Percentiles rank a stretch among this genome's conserved stretches.
Evolutionary conservation across 1,140 invertebrate genomes (phyloP).

Genomic region (Gyrodactylus bullatarudis): DNA sequence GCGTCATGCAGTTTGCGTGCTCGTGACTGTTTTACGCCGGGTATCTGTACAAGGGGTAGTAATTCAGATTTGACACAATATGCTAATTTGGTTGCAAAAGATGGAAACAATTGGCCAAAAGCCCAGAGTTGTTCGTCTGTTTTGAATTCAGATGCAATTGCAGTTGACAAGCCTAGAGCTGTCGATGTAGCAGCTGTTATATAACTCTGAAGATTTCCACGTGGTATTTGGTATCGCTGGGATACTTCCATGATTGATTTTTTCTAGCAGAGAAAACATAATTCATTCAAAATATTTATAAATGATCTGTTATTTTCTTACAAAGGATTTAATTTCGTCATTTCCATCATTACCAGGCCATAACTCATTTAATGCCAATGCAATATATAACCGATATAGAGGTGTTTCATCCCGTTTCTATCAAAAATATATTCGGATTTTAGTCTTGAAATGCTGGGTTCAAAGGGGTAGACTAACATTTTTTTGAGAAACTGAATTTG

Average conservation of each 20-base stretch:
- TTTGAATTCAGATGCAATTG: not conserved
- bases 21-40: slow-evolving; percentile 31
- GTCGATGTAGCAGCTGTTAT: not conserved
- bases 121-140: slow-evolving; percentile 39
- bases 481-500: not conserved
- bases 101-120: slow-evolving; percentile 33
- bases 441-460: not conserved
- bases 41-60: slow-evolving; percentile 41
- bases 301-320: no score
- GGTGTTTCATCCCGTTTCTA: not conserved
- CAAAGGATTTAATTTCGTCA: no score
- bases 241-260: not conserved
- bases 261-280: no score
- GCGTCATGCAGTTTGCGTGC: not conserved
- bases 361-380: not conserved
- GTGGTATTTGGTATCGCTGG: not conserved
- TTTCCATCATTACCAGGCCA: no score
- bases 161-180: not conserved
- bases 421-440: no score
- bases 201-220: not conserved
- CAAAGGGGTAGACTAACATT: not conserved
- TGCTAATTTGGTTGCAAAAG: slow-evolving; percentile 31
- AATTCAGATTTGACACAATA: slow-evolving; percentile 38
- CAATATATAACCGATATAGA: not conserved
- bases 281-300: no score